Evolutionary conservation across 92 coral and sea anemone genomes (phyloP).

Genomic region (Palythoa grandis): DNA sequence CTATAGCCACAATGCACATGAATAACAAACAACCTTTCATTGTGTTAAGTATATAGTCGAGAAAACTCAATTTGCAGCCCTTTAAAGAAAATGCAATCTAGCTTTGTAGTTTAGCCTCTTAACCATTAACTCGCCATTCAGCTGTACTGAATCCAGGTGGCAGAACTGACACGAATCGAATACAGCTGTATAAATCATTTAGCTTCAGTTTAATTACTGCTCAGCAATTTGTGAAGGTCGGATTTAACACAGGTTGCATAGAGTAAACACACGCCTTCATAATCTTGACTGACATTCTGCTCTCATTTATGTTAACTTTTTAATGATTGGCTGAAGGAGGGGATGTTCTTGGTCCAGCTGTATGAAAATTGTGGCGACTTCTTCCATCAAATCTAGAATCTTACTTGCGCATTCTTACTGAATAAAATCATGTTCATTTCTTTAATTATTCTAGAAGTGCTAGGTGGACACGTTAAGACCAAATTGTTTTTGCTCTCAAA

Average conservation of each 20-base stretch:
- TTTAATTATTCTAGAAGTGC: too few relatives aligned
- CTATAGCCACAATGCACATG: background rate
- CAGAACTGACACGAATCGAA: too few relatives aligned
- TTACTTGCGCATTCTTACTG: background rate
- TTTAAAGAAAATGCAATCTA: background rate
- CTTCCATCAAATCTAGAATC: background rate
- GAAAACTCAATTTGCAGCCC: background rate
- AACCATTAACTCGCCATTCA: background rate
- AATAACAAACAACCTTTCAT: constrained; percentile 10
- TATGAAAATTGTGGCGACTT: background rate
- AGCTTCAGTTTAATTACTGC: background rate
- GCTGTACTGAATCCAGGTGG: background rate
- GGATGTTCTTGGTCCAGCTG: constrained; percentile 16
- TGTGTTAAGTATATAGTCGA: background rate
- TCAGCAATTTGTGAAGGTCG: background rate
- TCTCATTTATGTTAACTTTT: background rate
- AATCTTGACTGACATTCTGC: background rate
- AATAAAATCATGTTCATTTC: too few relatives aligned
- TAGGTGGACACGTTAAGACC: too few relatives aligned
- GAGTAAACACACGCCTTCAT: background rate
- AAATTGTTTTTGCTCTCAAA: too few relatives aligned
- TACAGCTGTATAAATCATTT: constrained; percentile 29
- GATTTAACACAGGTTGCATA: background rate
- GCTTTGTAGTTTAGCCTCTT: background rate
- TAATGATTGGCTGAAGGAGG: background rate